Evolutionary conservation across 2,797 vertebrate species (phyloP), one percentile per base, ranked within the genome.

Genomic region (Cetoscarus ocellatus): DNA sequence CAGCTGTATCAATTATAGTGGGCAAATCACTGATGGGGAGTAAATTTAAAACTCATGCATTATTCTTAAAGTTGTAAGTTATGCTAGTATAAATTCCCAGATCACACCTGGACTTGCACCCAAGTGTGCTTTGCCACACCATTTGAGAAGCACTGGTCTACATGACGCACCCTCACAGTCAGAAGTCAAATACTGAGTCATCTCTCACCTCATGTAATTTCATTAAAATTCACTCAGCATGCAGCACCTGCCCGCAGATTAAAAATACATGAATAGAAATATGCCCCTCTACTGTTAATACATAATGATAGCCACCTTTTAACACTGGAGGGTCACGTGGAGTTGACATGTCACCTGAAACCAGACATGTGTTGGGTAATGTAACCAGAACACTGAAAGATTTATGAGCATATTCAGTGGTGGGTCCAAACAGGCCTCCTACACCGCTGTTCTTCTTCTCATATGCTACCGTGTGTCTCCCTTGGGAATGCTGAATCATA

Each of bases 291-390:
- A 12, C 40, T 51, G 39, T 75, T 73, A 72, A 77, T 49, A 59
- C 67, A 47, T 17, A 58, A 43, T 59, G 13, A 71, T 49, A 14
- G 53, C 44, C 51, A 69, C 67, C 70, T 82, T 80, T 58, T 49
- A 60, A 72, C 76, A 69, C 36, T 10, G 17, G 47, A 15, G 78
- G 84, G 79, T 89, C 80, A 78, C 70, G 42, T 38, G 57, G 55
- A 89, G 84, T 87, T 75, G 78, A 77, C 73, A 6, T 60, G 83
- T 56, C 83, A 93, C 73, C 79, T 74, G 77, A 92, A 84, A 69
- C 85, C 79, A 67, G 52, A 70, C 75, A 73, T 77, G 75, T 79
- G 74, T 66, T 62, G 38, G 79, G 84, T 80, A 77, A 89, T 68
- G 52, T 53, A 76, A 88, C 73, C 85, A 52, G 45, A 56, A 61